Evolutionary conservation across 2,113 vertebrate species (phyloP).

Genomic region (Manacus vitellinus): DNA sequence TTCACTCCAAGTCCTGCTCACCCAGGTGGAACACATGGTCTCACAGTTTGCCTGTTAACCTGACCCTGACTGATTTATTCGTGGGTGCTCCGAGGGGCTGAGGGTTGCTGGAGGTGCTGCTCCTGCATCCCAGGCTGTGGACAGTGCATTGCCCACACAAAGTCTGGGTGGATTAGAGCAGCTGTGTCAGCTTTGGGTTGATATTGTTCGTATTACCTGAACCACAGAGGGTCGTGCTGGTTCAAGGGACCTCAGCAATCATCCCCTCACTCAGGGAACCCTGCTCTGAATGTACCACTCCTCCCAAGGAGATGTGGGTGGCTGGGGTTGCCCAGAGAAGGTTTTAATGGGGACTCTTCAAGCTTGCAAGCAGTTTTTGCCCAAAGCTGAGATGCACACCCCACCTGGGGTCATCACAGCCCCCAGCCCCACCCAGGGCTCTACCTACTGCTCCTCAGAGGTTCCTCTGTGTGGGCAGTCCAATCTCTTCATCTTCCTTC

Average conservation of each 20-base stretch:
- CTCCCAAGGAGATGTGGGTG: not conserved
- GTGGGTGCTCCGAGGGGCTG: not conserved
- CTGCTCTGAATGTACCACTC: accelerated
- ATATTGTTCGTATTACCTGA: not conserved
- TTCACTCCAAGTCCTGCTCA: not conserved
- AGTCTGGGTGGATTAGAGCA: not conserved
- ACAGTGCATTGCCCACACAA: accelerated
- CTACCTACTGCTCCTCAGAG: not conserved
- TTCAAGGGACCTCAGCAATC: not conserved
- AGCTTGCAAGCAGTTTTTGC: not conserved
- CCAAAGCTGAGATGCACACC: not conserved
- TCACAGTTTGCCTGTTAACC: not conserved
- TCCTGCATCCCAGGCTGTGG: not conserved
- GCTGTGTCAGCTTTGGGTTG: not conserved
- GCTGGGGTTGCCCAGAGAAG: not conserved
- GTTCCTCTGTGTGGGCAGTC: not conserved
- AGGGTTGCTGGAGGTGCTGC: not conserved
- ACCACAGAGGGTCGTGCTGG: not conserved
- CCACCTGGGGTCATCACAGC: not conserved
- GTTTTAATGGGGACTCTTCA: not conserved
- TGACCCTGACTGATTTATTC: not conserved
- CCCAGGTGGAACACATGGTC: not conserved
- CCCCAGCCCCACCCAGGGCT: not conserved
- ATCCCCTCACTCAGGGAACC: not conserved
- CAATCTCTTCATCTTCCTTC: not conserved